Percentiles rank a stretch among this genome's conserved stretches.
Conservation (phyloP, 2,888 invertebrate species). For the Helicoverpa assulta region DNA sequence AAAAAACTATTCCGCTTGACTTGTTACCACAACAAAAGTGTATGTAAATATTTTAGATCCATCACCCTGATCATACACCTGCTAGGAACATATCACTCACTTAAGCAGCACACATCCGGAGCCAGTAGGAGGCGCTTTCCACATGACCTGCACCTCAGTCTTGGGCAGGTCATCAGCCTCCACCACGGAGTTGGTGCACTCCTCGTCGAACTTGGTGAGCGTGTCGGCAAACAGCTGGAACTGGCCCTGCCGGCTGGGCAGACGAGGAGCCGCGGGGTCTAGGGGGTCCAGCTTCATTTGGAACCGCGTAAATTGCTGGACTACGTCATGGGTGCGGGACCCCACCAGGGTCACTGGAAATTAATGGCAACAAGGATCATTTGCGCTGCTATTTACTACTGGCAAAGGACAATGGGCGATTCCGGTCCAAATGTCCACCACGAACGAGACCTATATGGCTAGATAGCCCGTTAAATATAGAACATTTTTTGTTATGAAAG, state of each 20-base stretch:
- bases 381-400: neutral
- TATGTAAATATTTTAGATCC: too few relatives aligned
- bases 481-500: too few relatives aligned
- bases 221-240: constrained; percentile 90
- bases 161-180: constrained; percentile 95
- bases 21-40: too few relatives aligned
- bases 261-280: constrained; percentile 80
- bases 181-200: constrained; percentile 95
- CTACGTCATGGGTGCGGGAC: constrained; percentile 91
- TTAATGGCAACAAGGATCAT: neutral
- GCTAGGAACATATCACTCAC: constrained; percentile 79
- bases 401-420: too few relatives aligned
- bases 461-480: too few relatives aligned
- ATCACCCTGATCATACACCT: neutral
- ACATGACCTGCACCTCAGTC: constrained; percentile 96
- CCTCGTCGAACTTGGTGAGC: constrained; percentile 93
- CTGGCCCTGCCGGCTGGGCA: constrained; percentile 81
- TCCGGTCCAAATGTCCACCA: too few relatives aligned
- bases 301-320: constrained; percentile 95
- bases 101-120: constrained; percentile 97
- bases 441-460: too few relatives aligned
- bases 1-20: too few relatives aligned
- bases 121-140: constrained; percentile 96
- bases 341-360: constrained; percentile 92
- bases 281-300: constrained; percentile 93